Evolutionary conservation across 92 coral and sea anemone genomes (phyloP).

Genomic region (Phymanthus crucifer): DNA sequence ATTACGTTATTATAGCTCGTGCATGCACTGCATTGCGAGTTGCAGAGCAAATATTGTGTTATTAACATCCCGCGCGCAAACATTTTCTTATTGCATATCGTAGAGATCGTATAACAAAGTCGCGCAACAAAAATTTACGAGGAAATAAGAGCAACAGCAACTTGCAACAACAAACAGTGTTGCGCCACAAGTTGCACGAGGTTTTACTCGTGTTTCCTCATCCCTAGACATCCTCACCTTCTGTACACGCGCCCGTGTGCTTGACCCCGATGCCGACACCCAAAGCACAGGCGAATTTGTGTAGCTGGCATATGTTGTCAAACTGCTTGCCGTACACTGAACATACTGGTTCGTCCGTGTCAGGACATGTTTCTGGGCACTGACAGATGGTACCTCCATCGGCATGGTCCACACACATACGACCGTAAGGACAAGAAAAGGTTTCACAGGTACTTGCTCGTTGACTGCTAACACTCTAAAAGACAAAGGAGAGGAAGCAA

Average conservation of each 20-base stretch:
- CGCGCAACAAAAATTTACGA: too few species aligned
- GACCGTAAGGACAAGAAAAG: slow-evolving; percentile 55
- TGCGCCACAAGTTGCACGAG: too few species aligned
- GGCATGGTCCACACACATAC: slow-evolving; percentile 24
- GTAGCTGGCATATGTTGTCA: slow-evolving; percentile 47
- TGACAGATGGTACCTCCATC: slow-evolving; percentile 44
- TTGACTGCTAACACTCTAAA: slow-evolving; percentile 25
- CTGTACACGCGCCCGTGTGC: slow-evolving; percentile 41
- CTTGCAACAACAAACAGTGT: too few species aligned
- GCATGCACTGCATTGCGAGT: background rate
- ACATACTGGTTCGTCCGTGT: slow-evolving; percentile 54
- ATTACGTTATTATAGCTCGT: too few species aligned
- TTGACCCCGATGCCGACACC: slow-evolving; percentile 46
- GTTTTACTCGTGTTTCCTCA: too few species aligned
- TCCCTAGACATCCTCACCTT: background rate
- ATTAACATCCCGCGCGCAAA: too few species aligned
- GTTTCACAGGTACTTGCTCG: slow-evolving; percentile 17
- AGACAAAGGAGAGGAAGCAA: background rate
- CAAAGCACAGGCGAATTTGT: slow-evolving; percentile 54
- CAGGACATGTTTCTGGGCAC: slow-evolving; percentile 44
- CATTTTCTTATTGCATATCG: too few species aligned
- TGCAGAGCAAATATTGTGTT: too few species aligned
- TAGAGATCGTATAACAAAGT: too few species aligned
- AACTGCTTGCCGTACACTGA: slow-evolving; percentile 46
- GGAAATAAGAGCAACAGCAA: too few species aligned